phyloP scores from a whole-genome alignment of 2,113 vertebrate species.

The Hippocampus zosterae region DNA sequence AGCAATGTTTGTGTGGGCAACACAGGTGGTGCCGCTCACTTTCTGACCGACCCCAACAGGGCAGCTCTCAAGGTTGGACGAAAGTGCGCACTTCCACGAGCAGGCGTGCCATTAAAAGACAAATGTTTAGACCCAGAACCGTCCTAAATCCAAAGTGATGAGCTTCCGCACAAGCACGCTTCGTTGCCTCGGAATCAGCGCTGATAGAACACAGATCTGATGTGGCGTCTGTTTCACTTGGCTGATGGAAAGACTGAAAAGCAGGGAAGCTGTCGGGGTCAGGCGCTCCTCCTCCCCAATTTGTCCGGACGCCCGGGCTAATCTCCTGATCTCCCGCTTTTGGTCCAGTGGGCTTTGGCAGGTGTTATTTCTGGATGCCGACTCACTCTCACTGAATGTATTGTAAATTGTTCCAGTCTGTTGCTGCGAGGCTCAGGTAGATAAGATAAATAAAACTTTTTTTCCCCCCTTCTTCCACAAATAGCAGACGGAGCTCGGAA shows the following conservation, averaged over 20 bases:
- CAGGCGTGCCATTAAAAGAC: neutral
- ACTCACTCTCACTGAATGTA: constrained; percentile 7
- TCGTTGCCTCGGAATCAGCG: constrained; percentile 19
- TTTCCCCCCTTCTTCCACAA: neutral
- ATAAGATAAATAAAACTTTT: neutral
- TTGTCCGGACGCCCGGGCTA: constrained; percentile 41
- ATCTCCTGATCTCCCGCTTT: constrained; percentile 51
- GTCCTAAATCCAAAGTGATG: neutral
- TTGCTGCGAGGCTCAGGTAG: neutral
- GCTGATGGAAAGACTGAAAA: constrained; percentile 53
- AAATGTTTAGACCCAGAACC: neutral
- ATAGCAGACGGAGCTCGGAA: neutral
- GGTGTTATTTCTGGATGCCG: constrained; percentile 63
- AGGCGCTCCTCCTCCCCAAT: neutral
- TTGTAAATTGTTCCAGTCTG: constrained; percentile 2
- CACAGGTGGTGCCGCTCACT: constrained; percentile 1
- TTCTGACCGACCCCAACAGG: neutral
- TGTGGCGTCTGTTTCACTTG: constrained; percentile 27
- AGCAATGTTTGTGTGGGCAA: neutral
- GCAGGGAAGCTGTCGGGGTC: constrained; percentile 3
- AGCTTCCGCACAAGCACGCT: constrained; percentile 20
- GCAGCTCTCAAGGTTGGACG: neutral
- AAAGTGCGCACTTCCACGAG: neutral
- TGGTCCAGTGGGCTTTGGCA: constrained; percentile 52
- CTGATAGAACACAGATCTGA: constrained; percentile 53